A percentile compares a stretch with the other conserved stretches of the same genome.
These are phyloP conservation scores for Schizotus pectinicornis DNA, from an alignment of 2,888 invertebrate genomes.

Conservation along the genomic window DNA sequence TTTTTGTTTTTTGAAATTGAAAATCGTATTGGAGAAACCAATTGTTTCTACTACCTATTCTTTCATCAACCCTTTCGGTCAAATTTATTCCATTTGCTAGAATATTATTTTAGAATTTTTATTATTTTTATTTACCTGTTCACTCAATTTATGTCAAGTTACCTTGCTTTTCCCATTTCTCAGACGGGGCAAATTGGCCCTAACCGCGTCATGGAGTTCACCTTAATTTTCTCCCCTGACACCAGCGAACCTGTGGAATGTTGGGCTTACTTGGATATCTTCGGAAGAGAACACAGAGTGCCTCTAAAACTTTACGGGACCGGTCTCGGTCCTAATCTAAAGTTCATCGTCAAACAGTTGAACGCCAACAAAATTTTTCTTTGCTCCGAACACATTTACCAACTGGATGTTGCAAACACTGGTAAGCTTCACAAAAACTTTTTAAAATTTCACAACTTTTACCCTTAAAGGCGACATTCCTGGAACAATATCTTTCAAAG, in stretches of 20 bases:
- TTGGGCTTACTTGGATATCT: conserved; percentile 66
- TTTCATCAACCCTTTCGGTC: too few species aligned
- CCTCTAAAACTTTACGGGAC: conserved; percentile 62
- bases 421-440: conserved; percentile 52
- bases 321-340: conserved; percentile 65
- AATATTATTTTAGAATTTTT: too few species aligned
- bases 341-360: conserved; percentile 63
- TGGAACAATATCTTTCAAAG: conserved; percentile 62
- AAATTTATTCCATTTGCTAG: too few species aligned
- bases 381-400: conserved; percentile 65
- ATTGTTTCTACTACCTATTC: too few species aligned
- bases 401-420: conserved; percentile 65
- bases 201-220: conserved; percentile 61
- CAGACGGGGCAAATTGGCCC: conserved; percentile 69
- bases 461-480: conserved; percentile 64
- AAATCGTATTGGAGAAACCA: too few species aligned
- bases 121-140: too few species aligned
- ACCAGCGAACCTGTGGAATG: conserved; percentile 61
- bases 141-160: too few species aligned
- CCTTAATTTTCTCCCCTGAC: conserved; percentile 64
- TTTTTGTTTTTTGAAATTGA: conserved; percentile 2
- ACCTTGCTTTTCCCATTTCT: too few species aligned
- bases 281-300: conserved; percentile 62
- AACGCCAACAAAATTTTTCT: conserved; percentile 66
- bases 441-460: conserved; percentile 43